Percentiles rank a stretch among this genome's conserved stretches.
phyloP scores from a whole-genome alignment of 2,797 vertebrate genomes.

The Alauda arvensis region DNA sequence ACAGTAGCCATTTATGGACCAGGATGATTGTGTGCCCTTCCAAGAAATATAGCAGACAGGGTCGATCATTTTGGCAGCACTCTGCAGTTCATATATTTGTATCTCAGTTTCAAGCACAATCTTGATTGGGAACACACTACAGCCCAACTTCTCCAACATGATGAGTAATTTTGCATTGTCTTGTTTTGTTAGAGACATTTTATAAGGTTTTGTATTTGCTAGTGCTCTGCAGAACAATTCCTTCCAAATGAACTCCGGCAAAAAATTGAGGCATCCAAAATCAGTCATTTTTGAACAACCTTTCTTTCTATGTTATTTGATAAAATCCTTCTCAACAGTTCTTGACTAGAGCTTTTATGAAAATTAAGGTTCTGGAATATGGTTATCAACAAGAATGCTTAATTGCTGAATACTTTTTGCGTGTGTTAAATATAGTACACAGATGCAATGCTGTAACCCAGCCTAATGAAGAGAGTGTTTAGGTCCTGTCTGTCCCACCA shows the following conservation, averaged over 20 bases:
- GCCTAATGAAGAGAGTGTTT: background rate
- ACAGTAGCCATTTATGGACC: background rate
- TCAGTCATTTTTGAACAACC: background rate
- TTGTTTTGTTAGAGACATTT: background rate
- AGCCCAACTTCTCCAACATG: background rate
- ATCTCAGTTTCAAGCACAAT: background rate
- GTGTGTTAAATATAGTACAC: background rate
- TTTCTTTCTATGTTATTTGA: background rate
- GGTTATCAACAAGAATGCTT: background rate
- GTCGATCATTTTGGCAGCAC: background rate
- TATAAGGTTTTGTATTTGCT: background rate
- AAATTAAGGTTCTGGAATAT: background rate
- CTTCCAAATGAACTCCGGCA: background rate
- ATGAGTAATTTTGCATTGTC: background rate
- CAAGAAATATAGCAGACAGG: background rate
- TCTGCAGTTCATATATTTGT: background rate
- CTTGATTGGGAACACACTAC: background rate
- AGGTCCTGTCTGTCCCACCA: background rate
- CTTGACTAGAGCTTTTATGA: background rate
- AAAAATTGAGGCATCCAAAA: background rate
- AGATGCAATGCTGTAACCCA: background rate
- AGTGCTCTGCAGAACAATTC: background rate
- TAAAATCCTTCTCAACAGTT: slow-evolving; percentile 2
- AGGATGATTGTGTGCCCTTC: background rate
- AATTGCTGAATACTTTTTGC: background rate